These are phyloP conservation scores for Tetramorium alpestre DNA, from an alignment of 1,140 invertebrate species.

Conservation along the genomic window DNA sequence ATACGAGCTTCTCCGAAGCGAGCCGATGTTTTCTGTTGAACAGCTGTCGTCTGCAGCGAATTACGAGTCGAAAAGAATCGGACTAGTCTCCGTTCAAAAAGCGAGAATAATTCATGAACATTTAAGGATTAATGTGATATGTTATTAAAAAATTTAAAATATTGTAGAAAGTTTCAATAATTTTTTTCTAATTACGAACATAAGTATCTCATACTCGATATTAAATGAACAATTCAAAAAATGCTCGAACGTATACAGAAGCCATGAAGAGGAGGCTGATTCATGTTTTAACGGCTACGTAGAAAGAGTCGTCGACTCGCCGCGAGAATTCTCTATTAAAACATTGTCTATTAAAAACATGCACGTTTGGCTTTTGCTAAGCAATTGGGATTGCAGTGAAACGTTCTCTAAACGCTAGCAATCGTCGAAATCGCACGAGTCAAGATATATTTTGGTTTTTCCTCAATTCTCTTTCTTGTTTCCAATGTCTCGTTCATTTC, in stretches of 20 bases:
- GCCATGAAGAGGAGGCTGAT: conserved; percentile 63
- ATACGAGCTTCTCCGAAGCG: conserved; percentile 73
- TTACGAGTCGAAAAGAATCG: conserved; percentile 75
- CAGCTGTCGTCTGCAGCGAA: conserved; percentile 84
- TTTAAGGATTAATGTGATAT: neutral
- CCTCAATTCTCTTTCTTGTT: conserved; percentile 38
- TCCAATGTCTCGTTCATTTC: conserved; percentile 45
- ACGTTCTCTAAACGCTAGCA: conserved; percentile 71
- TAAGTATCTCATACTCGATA: neutral
- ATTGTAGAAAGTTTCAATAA: neutral
- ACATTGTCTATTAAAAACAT: conserved; percentile 73
- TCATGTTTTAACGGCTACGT: conserved; percentile 42
- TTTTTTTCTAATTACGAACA: neutral
- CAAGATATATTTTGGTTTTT: conserved; percentile 55
- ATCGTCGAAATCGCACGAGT: conserved; percentile 71
- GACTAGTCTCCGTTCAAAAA: conserved; percentile 69
- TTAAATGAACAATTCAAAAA: neutral
- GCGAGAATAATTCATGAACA: conserved; percentile 20
- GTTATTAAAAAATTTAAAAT: neutral
- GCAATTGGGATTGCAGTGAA: conserved; percentile 76
- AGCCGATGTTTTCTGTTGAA: conserved; percentile 78
- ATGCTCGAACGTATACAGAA: neutral
- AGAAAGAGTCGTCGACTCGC: conserved; percentile 79
- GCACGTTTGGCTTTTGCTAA: conserved; percentile 81
- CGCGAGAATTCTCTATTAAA: conserved; percentile 67